Evolutionary conservation across 2,113 vertebrate species (phyloP).

Genomic region (Pongo pygmaeus): DNA sequence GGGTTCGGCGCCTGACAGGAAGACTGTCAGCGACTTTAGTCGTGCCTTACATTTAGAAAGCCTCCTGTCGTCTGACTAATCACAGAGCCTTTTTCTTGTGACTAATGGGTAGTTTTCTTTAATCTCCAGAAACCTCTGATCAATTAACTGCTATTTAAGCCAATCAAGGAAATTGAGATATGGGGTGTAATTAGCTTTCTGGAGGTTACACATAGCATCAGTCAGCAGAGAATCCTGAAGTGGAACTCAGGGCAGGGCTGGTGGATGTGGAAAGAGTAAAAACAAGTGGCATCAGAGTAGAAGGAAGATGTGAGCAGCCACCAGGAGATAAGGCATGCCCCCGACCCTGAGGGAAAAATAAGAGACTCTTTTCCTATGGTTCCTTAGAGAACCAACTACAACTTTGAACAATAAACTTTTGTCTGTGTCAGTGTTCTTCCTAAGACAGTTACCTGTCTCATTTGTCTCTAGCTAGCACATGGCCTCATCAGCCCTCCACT

Average conservation of each 20-base stretch:
- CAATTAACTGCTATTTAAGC: conserved; percentile 72
- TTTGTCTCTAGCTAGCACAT: not conserved
- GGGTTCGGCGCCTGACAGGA: not conserved
- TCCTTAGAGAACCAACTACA: not conserved
- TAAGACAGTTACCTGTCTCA: not conserved
- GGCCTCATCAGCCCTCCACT: not conserved
- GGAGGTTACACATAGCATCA: conserved; percentile 29
- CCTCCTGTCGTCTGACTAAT: conserved; percentile 26
- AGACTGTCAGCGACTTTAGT: not conserved
- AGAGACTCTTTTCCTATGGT: rapidly evolving
- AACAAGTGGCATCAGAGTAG: rapidly evolving
- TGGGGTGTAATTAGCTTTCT: conserved; percentile 51
- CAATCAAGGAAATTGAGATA: conserved; percentile 64
- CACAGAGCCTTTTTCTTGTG: conserved; percentile 37
- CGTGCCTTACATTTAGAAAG: conserved; percentile 24
- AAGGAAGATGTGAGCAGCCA: rapidly evolving
- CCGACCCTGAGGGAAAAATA: rapidly evolving
- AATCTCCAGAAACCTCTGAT: conserved; percentile 73
- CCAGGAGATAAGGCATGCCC: rapidly evolving
- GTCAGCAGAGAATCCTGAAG: not conserved
- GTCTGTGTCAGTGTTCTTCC: not conserved
- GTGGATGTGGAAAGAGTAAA: not conserved
- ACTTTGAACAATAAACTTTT: not conserved
- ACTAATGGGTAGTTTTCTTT: conserved; percentile 64
- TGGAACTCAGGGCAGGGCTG: not conserved